Base-by-base conservation (phyloP, 2,888 invertebrate genomes). In the Cheilosia vernalis region DNA sequence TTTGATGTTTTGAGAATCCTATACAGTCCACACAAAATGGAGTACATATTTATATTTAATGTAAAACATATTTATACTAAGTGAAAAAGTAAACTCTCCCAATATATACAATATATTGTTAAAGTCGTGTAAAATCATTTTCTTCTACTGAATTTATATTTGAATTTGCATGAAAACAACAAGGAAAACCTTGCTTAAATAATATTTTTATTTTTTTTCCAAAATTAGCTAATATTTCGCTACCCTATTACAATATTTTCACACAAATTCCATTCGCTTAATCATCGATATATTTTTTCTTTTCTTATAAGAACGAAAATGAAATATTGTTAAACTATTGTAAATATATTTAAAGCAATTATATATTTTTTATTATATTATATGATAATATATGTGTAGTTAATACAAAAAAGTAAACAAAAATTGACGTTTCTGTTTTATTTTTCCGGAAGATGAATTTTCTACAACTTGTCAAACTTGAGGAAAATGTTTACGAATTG, bases 341-440 rank as follows among this genome's bases (percentile, higher is more conserved):
- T 84, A 84, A 84, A 84, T 84, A 84, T 64, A 77, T 84, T 64
- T 64, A 79, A 63, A 78, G 58, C 56, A 79, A 66, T 53, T 42
- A 73, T 63, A 55, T 42, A 44, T 79, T 56, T 63, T 73, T 67
- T 79, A 72, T 73, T 67, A 66, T 72, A 67, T 60, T 53, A 61
- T 61, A 30, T 40, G 70, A 33, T 24, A 60, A 42, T 56, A 61
- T 40, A 72, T 61, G 61, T 61, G 53, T 72, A 63, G 49, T 27
- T 42, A 30, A 44, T 27, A 27, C 2, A 17, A 49, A 33, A 27
- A 33, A 15, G 37, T 9, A 30, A 30, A 58, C 56, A 55, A 40
- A 49, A 15, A 17, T 2, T 61, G 21, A 10, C 1, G 58, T 7
- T 37, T 37, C 37, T 37, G 19, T 49, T 49, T 64, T 47, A 47